Percentiles rank a stretch among this genome's conserved stretches.
These are phyloP conservation scores for Galbula dea DNA, from an alignment of 2,113 vertebrate species.

Conservation along the genomic window DNA sequence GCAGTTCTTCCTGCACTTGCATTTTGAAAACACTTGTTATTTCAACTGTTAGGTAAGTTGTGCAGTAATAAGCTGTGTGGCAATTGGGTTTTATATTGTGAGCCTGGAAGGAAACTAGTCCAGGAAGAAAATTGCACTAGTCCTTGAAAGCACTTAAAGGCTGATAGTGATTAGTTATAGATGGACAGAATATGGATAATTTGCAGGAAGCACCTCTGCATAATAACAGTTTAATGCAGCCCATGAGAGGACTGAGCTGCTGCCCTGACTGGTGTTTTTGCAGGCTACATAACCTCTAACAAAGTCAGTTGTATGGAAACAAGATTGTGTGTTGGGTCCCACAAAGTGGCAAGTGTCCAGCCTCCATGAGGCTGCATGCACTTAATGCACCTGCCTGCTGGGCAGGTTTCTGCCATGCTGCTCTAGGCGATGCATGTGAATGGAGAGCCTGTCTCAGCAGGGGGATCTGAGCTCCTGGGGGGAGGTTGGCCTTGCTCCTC, in stretches of 20 bases:
- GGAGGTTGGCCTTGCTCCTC: background rate
- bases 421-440: background rate
- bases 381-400: background rate
- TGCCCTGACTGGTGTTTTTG: background rate
- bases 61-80: background rate
- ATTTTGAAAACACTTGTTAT: background rate
- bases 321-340: background rate
- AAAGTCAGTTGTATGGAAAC: background rate
- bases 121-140: background rate
- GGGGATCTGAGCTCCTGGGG: background rate
- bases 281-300: background rate
- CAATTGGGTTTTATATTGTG: background rate
- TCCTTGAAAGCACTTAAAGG: background rate
- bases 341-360: rapidly evolving
- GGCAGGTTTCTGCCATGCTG: background rate
- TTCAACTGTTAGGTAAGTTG: background rate
- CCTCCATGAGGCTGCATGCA: rapidly evolving
- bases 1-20: background rate
- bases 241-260: rapidly evolving
- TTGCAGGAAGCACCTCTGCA: background rate
- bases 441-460: rapidly evolving
- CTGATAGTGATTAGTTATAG: background rate
- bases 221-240: background rate
- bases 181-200: background rate
- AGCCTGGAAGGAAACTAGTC: background rate